phyloP scores from a whole-genome alignment of 2,113 vertebrate species.

The Charadrius vociferus region DNA sequence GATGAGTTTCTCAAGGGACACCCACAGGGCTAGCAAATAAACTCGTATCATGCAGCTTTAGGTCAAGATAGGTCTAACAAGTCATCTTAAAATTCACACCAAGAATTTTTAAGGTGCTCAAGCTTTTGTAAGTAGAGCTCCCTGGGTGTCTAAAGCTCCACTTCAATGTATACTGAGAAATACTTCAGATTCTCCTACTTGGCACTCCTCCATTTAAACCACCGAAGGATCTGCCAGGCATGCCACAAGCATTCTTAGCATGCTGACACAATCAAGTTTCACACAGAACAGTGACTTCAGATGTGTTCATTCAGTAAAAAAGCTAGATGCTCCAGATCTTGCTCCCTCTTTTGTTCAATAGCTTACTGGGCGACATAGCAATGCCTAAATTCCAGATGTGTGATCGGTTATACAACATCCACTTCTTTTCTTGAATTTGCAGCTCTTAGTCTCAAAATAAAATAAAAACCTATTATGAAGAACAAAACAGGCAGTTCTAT shows the following conservation, averaged over 20 bases:
- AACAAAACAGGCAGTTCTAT: background rate
- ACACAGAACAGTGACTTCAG: background rate
- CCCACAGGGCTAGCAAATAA: background rate
- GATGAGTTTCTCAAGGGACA: background rate
- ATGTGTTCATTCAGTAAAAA: accelerated
- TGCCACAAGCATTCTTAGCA: background rate
- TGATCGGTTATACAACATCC: background rate
- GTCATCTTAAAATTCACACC: background rate
- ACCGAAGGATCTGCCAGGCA: background rate
- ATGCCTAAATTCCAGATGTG: background rate
- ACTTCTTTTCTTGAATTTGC: background rate
- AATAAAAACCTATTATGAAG: background rate
- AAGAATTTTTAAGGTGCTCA: background rate
- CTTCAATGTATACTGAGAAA: background rate
- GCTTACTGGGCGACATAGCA: background rate
- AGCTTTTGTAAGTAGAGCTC: background rate
- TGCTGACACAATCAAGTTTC: accelerated
- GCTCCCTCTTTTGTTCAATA: background rate
- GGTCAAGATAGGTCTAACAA: background rate
- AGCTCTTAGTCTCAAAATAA: background rate
- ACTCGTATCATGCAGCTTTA: background rate
- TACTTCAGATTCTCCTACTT: background rate
- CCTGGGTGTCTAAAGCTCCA: background rate
- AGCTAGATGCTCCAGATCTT: background rate
- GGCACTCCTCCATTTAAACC: background rate